These are phyloP conservation scores for Romanogobio albipinnatus DNA, from an alignment of 2,113 vertebrate species.

Conservation along the genomic window DNA sequence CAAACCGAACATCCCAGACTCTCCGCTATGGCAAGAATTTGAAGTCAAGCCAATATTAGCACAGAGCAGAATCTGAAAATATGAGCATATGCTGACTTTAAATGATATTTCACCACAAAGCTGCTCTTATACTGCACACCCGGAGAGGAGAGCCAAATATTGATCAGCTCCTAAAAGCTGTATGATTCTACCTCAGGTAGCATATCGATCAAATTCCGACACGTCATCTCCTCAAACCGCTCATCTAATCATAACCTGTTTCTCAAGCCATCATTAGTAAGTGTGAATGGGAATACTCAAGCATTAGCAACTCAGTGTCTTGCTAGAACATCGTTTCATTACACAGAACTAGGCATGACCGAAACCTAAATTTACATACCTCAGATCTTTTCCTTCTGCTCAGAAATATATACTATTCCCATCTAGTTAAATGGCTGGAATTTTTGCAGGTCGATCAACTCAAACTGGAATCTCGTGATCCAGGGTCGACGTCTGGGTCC, in stretches of 20 bases:
- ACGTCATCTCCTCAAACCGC: neutral
- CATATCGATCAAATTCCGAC: neutral
- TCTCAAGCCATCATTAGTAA: neutral
- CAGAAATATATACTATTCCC: neutral
- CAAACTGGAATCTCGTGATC: neutral
- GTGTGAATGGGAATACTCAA: neutral
- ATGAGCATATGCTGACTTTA: neutral
- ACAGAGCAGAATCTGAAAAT: neutral
- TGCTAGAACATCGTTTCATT: neutral
- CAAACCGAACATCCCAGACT: conserved; percentile 18
- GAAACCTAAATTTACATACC: neutral
- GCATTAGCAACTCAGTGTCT: neutral
- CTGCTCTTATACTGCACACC: neutral
- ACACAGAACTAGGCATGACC: neutral
- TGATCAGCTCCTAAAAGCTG: neutral
- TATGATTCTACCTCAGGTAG: neutral
- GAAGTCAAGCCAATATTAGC: neutral
- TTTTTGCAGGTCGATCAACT: neutral
- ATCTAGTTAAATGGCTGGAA: neutral
- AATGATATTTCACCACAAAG: neutral
- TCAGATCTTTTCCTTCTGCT: neutral
- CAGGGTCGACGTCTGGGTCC: neutral
- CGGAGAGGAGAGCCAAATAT: neutral
- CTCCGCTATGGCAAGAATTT: neutral
- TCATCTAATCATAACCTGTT: neutral